Evolutionary conservation across 2,113 vertebrate genomes (phyloP).

Genomic region (Menidia beryllina): DNA sequence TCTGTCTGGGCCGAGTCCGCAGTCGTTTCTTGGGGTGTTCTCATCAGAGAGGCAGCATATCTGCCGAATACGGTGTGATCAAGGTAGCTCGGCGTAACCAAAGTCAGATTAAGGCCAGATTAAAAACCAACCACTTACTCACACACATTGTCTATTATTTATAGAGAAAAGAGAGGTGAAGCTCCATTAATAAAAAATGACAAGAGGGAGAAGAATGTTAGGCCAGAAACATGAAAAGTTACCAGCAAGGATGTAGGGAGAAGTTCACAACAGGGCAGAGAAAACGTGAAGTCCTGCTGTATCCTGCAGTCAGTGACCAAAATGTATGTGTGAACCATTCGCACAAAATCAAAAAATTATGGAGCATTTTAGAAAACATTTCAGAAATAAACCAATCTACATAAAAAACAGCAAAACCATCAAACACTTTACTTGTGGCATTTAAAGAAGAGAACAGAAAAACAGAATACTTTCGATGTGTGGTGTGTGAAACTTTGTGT

Average conservation of each 20-base stretch:
- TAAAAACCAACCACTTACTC: slow-evolving; percentile 1
- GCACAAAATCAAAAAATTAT: background rate
- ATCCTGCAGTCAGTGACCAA: background rate
- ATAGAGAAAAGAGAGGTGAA: slow-evolving; percentile 22
- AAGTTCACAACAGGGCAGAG: background rate
- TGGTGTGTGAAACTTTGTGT: background rate
- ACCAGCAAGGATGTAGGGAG: slow-evolving; percentile 6
- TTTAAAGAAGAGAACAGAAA: too few species aligned
- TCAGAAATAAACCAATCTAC: background rate
- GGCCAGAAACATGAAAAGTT: background rate
- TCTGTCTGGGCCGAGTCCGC: slow-evolving; percentile 17
- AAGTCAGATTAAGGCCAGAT: slow-evolving; percentile 14
- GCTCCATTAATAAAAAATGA: slow-evolving; percentile 49
- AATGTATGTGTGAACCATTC: background rate
- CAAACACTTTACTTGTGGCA: too few species aligned
- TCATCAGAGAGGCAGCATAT: slow-evolving; percentile 27
- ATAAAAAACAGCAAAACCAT: too few species aligned
- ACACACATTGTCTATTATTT: background rate
- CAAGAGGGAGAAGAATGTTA: slow-evolving; percentile 29
- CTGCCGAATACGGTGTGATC: slow-evolving; percentile 11
- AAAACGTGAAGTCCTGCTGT: background rate
- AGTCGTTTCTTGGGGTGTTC: slow-evolving; percentile 39
- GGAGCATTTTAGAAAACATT: background rate
- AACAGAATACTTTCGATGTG: background rate
- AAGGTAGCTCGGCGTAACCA: slow-evolving; percentile 12